Base-by-base conservation (phyloP, 2,888 invertebrate species). In the Homarus gammarus region DNA sequence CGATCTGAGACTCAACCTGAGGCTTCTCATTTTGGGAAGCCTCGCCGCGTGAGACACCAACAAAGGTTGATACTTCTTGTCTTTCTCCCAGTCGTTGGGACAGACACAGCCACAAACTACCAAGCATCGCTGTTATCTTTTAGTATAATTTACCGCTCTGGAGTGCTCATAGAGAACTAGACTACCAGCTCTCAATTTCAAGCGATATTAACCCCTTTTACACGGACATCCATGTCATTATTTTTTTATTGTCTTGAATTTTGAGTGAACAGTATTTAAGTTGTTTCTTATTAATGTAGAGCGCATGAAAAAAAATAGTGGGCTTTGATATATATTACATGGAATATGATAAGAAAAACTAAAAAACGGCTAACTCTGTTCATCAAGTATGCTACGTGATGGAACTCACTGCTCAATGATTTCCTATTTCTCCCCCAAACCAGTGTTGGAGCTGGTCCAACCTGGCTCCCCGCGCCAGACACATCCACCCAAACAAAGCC, bases 271-370 rank as follows among this genome's bases (percentile, higher is more conserved):
- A 31, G 36, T 36, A 79, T 81, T 81, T 73, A 33, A 72, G 33
- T 87, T 87, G 33, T 87, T 73, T 87, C 38, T 73, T 64, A 36
- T 68, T 79, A 73, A 49, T 75, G 82, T 89, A 89, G 89, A 89
- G 72, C 89, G 89, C 89, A 89, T 89, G 89, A 89, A 89, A 70
- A 83, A 44, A 64, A 84, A 84, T 89, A 89, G 89, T 89, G 89
- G 84, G 89, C 89, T 89, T 89, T 89, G 84, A 79, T 84, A 89
- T 89, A 89, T 89, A 79, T 68, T 73, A 84, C 73, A 84, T 83
- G 82, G 85, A 84, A 82, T 89, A 84, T 79, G 61, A 89, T 89
- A 79, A 89, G 68, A 78, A 78, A 78, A 70, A 36, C 27, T 83
- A 87, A 82, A 61, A 87, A 75, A 61, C 40, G 70, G 89, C 89